A percentile compares a stretch with the other conserved stretches of the same genome.
Conservation (phyloP, 2,113 vertebrate genomes). For the Thryonomys swinderianus region DNA sequence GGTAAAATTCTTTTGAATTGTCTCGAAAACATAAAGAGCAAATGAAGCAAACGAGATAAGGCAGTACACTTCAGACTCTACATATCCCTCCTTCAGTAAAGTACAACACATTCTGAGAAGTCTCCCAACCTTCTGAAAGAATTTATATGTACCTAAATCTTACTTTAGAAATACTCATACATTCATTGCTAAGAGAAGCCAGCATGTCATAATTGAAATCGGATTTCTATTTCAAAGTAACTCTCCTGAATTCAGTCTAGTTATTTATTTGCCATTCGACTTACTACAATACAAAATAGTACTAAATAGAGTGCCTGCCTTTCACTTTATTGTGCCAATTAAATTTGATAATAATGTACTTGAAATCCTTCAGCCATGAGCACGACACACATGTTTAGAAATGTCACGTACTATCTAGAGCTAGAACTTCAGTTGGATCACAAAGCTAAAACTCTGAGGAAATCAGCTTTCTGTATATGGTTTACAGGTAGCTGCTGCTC, state of each 20-base stretch:
- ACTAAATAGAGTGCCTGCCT: neutral
- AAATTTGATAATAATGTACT: neutral
- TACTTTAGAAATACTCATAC: neutral
- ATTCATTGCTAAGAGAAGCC: neutral
- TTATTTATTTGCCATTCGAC: constrained; percentile 49
- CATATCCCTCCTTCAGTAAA: neutral
- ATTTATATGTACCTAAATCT: neutral
- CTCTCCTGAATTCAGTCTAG: neutral
- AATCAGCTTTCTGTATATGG: neutral
- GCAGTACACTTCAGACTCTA: fast-evolving
- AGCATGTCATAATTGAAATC: neutral
- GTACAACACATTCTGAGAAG: neutral
- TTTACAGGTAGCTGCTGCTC: neutral
- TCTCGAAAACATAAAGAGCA: neutral
- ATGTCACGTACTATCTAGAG: neutral
- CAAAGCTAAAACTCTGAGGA: neutral
- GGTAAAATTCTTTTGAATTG: neutral
- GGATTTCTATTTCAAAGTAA: constrained; percentile 2
- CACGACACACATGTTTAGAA: neutral
- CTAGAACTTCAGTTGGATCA: neutral
- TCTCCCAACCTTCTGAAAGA: neutral
- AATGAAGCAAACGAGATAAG: fast-evolving
- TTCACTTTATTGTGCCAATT: neutral
- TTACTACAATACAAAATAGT: neutral
- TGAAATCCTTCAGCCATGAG: neutral